These are phyloP conservation scores for Anas flavirostris DNA, from an alignment of 2,797 vertebrate genomes.

Conservation along the genomic window DNA sequence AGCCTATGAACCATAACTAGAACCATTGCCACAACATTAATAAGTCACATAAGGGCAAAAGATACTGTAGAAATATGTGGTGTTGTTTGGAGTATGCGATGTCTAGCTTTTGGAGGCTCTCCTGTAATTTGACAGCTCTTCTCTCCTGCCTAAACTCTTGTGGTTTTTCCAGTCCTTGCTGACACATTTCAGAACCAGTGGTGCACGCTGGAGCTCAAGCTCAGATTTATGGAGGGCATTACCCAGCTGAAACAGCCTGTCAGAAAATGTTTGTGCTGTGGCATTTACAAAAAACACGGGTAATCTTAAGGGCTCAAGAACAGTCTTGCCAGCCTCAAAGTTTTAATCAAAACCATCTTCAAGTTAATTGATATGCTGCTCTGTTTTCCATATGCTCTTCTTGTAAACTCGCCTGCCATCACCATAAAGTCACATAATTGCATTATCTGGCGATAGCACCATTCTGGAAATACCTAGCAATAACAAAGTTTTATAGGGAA, in stretches of 20 bases:
- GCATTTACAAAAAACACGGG: neutral
- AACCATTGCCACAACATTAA: neutral
- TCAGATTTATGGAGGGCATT: neutral
- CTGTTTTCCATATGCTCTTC: slow-evolving; percentile 6
- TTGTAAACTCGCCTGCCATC: neutral
- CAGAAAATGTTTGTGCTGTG: neutral
- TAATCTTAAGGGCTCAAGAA: neutral
- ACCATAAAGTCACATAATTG: neutral
- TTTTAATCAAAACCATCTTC: slow-evolving; percentile 33
- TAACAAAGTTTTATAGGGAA: neutral
- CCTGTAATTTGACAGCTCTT: neutral
- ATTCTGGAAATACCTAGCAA: neutral
- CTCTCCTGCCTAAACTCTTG: neutral
- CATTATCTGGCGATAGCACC: neutral
- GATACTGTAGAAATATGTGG: neutral
- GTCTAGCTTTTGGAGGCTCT: neutral
- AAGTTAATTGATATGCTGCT: neutral
- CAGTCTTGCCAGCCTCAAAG: neutral
- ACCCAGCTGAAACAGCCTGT: neutral
- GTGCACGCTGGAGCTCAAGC: neutral
- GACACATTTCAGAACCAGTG: neutral
- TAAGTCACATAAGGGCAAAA: neutral
- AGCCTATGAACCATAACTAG: neutral
- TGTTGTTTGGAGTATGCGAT: neutral
- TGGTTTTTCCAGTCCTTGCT: neutral